Conservation (phyloP, 2,797 vertebrate species). For the Toxotes lorentzi region DNA sequence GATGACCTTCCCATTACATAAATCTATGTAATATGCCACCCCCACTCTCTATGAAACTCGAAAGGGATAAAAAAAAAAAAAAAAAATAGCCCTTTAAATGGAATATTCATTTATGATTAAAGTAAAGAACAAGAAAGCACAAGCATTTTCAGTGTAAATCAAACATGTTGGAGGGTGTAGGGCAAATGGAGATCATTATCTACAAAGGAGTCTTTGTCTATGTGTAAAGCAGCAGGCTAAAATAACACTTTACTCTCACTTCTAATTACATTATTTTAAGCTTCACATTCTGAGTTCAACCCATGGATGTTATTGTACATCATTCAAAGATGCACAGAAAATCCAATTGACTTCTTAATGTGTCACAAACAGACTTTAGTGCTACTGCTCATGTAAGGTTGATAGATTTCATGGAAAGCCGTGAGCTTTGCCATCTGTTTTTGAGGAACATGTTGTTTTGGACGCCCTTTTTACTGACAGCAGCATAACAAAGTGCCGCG, state of each 20-base stretch:
- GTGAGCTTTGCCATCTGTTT: constrained; percentile 27
- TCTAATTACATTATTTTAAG: constrained; percentile 5
- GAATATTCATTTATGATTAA: not conserved
- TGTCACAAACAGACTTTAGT: constrained; percentile 22
- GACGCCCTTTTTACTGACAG: constrained; percentile 16
- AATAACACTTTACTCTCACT: not conserved
- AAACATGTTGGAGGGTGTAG: not conserved
- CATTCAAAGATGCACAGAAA: not conserved
- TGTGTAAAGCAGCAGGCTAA: not conserved
- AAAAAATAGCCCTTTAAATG: not conserved
- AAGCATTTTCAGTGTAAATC: not conserved
- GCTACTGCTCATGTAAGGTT: constrained; percentile 2
- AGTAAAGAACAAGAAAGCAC: not conserved
- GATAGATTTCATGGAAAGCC: constrained; percentile 49
- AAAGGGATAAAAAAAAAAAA: not conserved
- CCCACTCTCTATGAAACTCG: constrained; percentile 2
- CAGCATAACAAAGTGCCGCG: constrained; percentile 1
- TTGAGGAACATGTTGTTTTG: constrained; percentile 42
- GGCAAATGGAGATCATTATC: not conserved
- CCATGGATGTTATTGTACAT: not conserved
- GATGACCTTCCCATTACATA: constrained; percentile 15
- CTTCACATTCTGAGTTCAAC: not conserved
- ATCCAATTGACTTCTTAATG: constrained; percentile 3
- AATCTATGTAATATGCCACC: too few relatives aligned
- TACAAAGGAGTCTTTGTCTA: not conserved